phyloP scores from a whole-genome alignment of 2,797 vertebrate genomes.

The Dendrocincla tyrannina region DNA sequence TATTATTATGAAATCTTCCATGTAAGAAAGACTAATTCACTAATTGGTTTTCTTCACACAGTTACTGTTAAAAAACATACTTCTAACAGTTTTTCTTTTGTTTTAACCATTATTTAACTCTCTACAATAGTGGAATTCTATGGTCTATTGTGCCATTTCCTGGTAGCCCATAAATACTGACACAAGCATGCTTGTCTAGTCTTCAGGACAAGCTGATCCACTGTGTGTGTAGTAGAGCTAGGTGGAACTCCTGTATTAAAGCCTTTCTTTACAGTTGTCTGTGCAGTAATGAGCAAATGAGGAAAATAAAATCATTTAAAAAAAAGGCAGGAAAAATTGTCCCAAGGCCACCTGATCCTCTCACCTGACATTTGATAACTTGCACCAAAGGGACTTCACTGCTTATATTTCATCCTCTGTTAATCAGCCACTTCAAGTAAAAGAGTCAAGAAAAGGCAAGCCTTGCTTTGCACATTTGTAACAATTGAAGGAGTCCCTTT shows the following conservation, averaged over 20 bases:
- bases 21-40: neutral
- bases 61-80: neutral
- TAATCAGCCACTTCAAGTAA: neutral
- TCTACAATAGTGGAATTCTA: neutral
- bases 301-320: neutral
- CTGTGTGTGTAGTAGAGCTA: neutral
- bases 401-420: neutral
- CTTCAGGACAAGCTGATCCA: neutral
- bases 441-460: neutral
- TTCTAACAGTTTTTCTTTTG: constrained; percentile 5
- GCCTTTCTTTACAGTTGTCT: neutral
- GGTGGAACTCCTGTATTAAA: neutral
- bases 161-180: neutral
- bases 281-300: neutral
- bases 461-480: neutral
- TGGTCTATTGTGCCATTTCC: neutral
- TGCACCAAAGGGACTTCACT: neutral
- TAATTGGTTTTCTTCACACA: neutral
- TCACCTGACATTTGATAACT: neutral
- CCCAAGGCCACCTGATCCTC: neutral
- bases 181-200: neutral
- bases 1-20: neutral
- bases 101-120: neutral
- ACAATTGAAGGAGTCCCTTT: neutral
- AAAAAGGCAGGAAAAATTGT: neutral